Percentiles rank a stretch among this genome's conserved stretches.
Evolutionary conservation across 2,888 invertebrate genomes (phyloP).

Genomic region (Falcaria lacertinaria): DNA sequence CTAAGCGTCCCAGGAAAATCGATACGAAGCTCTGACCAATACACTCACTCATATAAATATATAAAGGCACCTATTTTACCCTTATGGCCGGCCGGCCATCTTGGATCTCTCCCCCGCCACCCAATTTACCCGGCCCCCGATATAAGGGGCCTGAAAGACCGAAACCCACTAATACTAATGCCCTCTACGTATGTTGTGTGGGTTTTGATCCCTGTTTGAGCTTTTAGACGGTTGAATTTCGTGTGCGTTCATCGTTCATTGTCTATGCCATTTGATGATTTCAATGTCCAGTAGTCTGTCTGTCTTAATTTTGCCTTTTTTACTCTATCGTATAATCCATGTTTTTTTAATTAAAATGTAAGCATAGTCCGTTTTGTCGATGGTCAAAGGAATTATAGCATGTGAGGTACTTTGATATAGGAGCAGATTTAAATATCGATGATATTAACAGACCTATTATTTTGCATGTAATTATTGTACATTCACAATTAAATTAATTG

Average conservation of each 20-base stretch:
- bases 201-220: slow-evolving; percentile 36
- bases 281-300: background rate
- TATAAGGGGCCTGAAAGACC: slow-evolving; percentile 76
- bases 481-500: too few species aligned
- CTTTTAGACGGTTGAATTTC: slow-evolving; percentile 29
- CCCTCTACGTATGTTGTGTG: slow-evolving; percentile 53
- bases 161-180: slow-evolving; percentile 79
- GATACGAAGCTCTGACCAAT: slow-evolving; percentile 68
- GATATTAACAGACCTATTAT: too few species aligned
- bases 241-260: slow-evolving; percentile 20
- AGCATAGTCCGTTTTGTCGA: too few species aligned
- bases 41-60: slow-evolving; percentile 58
- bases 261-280: background rate
- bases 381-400: too few species aligned
- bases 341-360: too few species aligned
- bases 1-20: slow-evolving; percentile 34
- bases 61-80: slow-evolving; percentile 72
- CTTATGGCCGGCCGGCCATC: slow-evolving; percentile 79
- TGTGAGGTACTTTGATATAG: too few species aligned
- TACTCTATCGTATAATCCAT: too few species aligned
- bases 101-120: slow-evolving; percentile 63
- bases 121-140: slow-evolving; percentile 70
- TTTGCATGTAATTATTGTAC: too few species aligned
- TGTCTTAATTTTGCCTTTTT: too few species aligned
- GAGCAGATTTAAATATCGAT: too few species aligned